Conservation (phyloP, 2,888 invertebrate genomes). For the Salticus scenicus region DNA sequence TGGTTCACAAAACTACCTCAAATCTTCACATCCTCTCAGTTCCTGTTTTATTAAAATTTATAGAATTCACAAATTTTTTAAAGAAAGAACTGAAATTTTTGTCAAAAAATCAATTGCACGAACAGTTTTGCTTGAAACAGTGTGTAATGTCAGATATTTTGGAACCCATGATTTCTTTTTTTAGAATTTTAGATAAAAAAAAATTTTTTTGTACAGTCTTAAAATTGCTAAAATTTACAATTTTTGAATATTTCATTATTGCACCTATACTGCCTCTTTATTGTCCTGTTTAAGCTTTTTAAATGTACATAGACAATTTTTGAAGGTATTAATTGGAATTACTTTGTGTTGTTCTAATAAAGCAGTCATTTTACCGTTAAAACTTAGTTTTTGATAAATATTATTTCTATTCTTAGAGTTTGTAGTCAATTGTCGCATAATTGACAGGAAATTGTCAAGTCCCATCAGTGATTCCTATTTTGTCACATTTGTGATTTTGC, state of each 20-base stretch:
- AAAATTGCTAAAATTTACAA: constrained; percentile 1
- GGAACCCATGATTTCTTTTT: constrained; percentile 1
- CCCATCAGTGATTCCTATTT: too few relatives aligned
- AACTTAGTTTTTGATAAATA: too few relatives aligned
- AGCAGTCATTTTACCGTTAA: too few relatives aligned
- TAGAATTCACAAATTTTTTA: neutral
- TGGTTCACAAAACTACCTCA: constrained; percentile 11
- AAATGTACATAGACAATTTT: neutral
- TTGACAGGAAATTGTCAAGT: too few relatives aligned
- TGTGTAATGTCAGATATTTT: neutral
- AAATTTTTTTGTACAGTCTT: neutral
- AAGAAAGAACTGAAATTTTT: neutral
- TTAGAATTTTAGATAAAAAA: neutral
- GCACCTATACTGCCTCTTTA: neutral
- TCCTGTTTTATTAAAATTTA: neutral
- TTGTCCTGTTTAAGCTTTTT: neutral
- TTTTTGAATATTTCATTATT: neutral
- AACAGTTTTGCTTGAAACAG: neutral
- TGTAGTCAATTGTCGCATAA: too few relatives aligned
- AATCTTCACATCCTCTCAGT: neutral
- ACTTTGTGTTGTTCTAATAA: too few relatives aligned
- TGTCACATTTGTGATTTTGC: too few relatives aligned
- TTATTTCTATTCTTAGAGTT: too few relatives aligned
- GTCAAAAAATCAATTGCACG: neutral
- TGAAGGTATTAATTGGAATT: neutral